These are phyloP conservation scores for Tetramorium parvispinum DNA, from an alignment of 1,140 invertebrate genomes.

Conservation along the genomic window DNA sequence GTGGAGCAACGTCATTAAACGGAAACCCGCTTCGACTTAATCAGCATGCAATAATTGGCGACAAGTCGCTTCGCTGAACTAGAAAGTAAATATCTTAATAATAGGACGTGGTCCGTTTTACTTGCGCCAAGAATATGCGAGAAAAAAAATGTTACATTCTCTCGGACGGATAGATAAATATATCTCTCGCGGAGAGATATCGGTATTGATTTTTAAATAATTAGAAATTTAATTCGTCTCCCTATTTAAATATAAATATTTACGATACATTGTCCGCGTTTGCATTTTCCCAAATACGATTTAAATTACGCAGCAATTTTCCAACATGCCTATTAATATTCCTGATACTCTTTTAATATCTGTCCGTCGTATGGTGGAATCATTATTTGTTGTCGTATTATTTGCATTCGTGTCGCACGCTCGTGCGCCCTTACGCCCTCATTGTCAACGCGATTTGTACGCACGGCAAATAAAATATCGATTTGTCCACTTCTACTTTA, in stretches of 20 bases:
- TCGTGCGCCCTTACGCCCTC: background rate
- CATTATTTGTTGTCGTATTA: constrained; percentile 17
- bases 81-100: background rate
- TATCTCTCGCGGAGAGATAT: background rate
- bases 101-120: background rate
- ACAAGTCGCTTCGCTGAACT: background rate
- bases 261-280: no score
- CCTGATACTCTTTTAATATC: constrained; percentile 21
- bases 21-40: background rate
- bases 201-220: constrained; percentile 5
- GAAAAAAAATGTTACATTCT: no score
- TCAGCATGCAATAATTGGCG: background rate
- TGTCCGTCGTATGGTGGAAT: background rate
- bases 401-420: background rate
- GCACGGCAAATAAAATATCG: constrained; percentile 27
- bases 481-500: constrained; percentile 11
- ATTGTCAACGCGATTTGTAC: constrained; percentile 10
- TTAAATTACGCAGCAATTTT: constrained; percentile 17
- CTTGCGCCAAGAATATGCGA: background rate
- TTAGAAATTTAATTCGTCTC: background rate
- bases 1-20: constrained; percentile 10
- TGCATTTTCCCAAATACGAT: background rate
- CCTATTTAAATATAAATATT: background rate
- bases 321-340: constrained; percentile 7
- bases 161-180: no score